Conservation (phyloP, 2,888 invertebrate species). For the Dione vanillae region DNA sequence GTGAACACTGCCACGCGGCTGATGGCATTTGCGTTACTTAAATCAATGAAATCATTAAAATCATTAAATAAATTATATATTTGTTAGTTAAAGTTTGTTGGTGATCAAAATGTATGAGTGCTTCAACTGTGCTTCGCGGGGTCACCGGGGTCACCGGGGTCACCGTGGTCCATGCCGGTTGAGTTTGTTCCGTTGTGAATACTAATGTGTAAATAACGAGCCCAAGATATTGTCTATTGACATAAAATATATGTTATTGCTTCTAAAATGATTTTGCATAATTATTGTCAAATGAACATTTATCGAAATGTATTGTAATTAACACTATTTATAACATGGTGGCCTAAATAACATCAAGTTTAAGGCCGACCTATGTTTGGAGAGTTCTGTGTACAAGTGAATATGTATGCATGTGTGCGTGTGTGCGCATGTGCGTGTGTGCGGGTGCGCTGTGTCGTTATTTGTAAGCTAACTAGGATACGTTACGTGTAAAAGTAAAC, state of each 20-base stretch:
- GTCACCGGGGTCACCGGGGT: too few species aligned
- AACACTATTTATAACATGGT: background rate
- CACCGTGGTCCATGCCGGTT: too few species aligned
- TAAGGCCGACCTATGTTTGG: background rate
- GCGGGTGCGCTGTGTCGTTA: background rate
- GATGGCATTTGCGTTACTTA: background rate
- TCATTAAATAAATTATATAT: too few species aligned
- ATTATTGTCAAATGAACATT: background rate
- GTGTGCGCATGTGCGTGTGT: background rate
- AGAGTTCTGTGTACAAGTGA: too few species aligned
- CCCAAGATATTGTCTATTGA: background rate
- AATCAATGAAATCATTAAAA: background rate
- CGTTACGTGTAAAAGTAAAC: conserved; percentile 70
- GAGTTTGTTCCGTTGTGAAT: too few species aligned
- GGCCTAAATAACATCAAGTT: background rate
- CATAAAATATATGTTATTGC: background rate
- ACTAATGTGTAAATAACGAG: too few species aligned
- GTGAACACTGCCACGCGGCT: too few species aligned
- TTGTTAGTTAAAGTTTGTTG: background rate
- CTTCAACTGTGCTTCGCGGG: too few species aligned
- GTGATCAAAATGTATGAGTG: background rate
- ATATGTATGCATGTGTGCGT: conserved; percentile 13
- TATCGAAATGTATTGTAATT: background rate
- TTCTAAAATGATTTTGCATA: background rate
- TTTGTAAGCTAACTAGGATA: conserved; percentile 49